phyloP scores from a whole-genome alignment of 2,113 vertebrate species.

The Prietella phreatophila region DNA sequence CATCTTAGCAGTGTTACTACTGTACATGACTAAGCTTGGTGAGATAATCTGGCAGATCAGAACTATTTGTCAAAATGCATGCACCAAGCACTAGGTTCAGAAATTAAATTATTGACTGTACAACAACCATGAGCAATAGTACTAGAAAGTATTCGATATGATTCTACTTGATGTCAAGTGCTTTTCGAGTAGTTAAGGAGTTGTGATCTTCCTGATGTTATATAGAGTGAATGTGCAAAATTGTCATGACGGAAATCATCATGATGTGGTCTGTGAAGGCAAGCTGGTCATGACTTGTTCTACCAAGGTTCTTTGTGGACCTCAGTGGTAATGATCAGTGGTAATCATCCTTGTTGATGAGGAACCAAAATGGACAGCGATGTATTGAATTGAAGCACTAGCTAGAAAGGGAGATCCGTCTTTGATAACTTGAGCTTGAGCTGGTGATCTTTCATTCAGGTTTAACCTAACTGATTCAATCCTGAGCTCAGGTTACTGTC shows the following conservation, averaged over 20 bases:
- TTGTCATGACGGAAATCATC: neutral
- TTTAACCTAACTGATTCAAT: neutral
- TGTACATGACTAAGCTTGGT: neutral
- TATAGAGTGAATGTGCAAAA: neutral
- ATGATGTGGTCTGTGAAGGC: no score
- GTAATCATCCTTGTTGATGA: no score
- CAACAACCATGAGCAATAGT: neutral
- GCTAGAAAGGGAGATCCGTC: neutral
- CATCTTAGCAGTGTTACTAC: neutral
- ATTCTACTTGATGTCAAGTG: neutral
- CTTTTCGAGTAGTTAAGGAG: neutral
- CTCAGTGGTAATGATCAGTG: neutral
- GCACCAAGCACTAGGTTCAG: neutral
- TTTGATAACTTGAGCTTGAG: neutral
- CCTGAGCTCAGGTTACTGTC: neutral
- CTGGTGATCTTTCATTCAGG: neutral
- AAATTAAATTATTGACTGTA: neutral
- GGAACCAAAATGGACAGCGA: neutral
- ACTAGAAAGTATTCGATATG: neutral
- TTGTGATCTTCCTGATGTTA: neutral
- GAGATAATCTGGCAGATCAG: neutral
- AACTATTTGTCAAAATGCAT: neutral
- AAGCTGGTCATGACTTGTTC: neutral
- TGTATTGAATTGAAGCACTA: neutral
- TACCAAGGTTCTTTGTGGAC: neutral